These are phyloP conservation scores for Cylindroiulus punctatus DNA, from an alignment of 2,888 invertebrate species.

Conservation along the genomic window DNA sequence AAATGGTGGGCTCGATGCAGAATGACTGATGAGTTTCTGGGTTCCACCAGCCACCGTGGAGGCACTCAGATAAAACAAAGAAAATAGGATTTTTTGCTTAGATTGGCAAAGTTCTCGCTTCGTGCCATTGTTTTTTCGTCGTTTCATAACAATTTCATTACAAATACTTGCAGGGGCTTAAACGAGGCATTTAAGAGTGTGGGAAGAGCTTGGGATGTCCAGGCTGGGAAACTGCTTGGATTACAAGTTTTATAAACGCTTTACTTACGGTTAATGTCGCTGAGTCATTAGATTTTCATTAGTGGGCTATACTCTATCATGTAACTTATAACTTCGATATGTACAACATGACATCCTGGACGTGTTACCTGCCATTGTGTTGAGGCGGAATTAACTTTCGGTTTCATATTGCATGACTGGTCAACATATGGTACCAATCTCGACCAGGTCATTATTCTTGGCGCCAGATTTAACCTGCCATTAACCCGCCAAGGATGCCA, in stretches of 20 bases:
- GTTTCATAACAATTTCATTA: neutral
- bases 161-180: neutral
- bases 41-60: conserved; percentile 62
- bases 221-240: neutral
- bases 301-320: neutral
- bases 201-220: neutral
- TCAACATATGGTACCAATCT: no score
- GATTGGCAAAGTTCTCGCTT: conserved; percentile 53
- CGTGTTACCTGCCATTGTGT: neutral
- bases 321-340: neutral
- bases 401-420: neutral
- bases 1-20: conserved; percentile 58
- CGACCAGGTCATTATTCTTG: no score
- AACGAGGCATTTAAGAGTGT: neutral
- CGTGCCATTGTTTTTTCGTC: neutral
- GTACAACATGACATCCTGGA: neutral
- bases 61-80: conserved; percentile 60
- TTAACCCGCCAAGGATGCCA: no score
- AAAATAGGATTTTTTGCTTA: conserved; percentile 51
- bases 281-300: conserved; percentile 35
- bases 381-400: neutral
- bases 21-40: conserved; percentile 61
- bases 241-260: neutral
- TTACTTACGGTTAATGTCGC: neutral
- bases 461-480: no score